These are phyloP conservation scores for Dilophus febrilis DNA, from an alignment of 2,888 invertebrate genomes.

Conservation along the genomic window DNA sequence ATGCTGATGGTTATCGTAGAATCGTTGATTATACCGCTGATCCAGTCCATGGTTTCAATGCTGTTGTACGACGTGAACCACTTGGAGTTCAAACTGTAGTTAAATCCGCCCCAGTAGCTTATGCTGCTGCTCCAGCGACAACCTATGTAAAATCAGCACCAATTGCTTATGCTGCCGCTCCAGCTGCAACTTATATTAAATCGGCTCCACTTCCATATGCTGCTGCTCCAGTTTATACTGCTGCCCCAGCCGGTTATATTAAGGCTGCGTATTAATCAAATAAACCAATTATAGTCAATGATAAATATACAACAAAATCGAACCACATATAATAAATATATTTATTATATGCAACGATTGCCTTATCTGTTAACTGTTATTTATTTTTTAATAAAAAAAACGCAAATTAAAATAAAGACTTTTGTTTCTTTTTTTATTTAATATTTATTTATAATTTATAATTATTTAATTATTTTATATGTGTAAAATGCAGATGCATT, in stretches of 20 bases:
- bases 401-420: too few relatives aligned
- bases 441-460: too few relatives aligned
- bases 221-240: slow-evolving; percentile 1
- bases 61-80: slow-evolving; percentile 25
- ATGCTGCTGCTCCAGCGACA: slow-evolving; percentile 7
- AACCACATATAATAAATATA: too few relatives aligned
- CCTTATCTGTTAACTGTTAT: too few relatives aligned
- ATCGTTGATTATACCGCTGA: slow-evolving; percentile 27
- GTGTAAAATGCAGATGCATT: too few relatives aligned
- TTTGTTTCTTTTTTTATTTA: too few relatives aligned
- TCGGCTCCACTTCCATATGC: slow-evolving; percentile 8
- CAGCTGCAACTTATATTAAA: slow-evolving; percentile 8
- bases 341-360: too few relatives aligned
- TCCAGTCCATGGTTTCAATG: slow-evolving; percentile 25
- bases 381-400: too few relatives aligned
- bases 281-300: too few relatives aligned
- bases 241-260: not conserved
- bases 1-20: slow-evolving; percentile 26
- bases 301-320: too few relatives aligned
- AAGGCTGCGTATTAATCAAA: too few relatives aligned
- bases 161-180: slow-evolving; percentile 9
- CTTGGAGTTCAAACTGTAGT: slow-evolving; percentile 13
- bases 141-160: slow-evolving; percentile 8
- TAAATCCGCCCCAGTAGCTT: slow-evolving; percentile 10
- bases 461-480: too few relatives aligned